phyloP scores from a whole-genome alignment of 2,113 vertebrate genomes.

The Cisticola juncidis region DNA sequence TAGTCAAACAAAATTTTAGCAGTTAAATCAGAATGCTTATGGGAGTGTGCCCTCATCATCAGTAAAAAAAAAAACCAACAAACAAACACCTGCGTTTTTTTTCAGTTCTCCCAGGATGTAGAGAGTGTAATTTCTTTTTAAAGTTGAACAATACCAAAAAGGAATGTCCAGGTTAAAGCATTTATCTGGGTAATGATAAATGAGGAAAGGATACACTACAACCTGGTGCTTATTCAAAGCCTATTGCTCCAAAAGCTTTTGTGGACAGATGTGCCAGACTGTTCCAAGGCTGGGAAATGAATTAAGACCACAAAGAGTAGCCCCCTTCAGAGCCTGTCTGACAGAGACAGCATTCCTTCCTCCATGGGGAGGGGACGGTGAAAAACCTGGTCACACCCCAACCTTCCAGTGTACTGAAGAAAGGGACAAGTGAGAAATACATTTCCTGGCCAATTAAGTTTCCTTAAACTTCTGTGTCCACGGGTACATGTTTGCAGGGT shows the following conservation, averaged over 20 bases:
- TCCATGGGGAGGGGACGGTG: accelerated
- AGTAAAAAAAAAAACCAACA: background rate
- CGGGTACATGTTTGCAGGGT: background rate
- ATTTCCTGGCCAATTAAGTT: background rate
- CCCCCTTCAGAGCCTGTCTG: background rate
- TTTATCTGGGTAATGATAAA: background rate
- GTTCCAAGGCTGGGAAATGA: background rate
- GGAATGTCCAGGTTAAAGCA: background rate
- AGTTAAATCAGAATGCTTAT: background rate
- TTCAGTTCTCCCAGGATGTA: background rate
- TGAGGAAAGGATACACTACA: background rate
- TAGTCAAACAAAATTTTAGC: background rate
- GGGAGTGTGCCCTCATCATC: background rate
- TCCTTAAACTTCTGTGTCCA: background rate
- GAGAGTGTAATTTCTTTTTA: background rate
- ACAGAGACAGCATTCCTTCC: background rate
- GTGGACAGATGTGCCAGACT: background rate
- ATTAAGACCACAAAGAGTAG: background rate
- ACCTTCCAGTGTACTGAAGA: background rate
- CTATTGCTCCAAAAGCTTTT: background rate
- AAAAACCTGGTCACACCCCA: background rate
- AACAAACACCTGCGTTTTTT: background rate
- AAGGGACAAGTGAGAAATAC: background rate
- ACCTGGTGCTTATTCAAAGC: background rate
- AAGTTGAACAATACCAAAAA: background rate